These are phyloP conservation scores for Enteromius trimaculatus DNA, from an alignment of 2,797 vertebrate species.

Conservation along the genomic window DNA sequence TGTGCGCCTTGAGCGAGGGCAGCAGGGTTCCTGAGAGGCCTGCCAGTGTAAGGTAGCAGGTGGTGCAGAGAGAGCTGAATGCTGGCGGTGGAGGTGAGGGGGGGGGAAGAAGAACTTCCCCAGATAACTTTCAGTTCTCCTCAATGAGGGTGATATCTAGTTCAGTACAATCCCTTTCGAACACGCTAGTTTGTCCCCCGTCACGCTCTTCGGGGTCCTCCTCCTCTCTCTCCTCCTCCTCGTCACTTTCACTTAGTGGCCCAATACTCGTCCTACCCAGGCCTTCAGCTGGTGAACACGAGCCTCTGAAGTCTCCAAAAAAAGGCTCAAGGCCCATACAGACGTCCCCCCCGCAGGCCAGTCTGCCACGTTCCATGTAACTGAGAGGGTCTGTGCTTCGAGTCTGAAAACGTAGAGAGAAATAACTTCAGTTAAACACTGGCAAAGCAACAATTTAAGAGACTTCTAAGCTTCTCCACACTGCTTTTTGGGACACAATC, in stretches of 20 bases:
- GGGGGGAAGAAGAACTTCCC: slow-evolving; percentile 61
- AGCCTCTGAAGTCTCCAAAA: slow-evolving; percentile 78
- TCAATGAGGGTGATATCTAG: slow-evolving; percentile 92
- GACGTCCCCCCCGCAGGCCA: slow-evolving; percentile 74
- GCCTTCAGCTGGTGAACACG: slow-evolving; percentile 81
- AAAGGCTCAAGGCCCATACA: slow-evolving; percentile 78
- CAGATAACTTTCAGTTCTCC: slow-evolving; percentile 83
- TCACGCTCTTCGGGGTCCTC: slow-evolving; percentile 70
- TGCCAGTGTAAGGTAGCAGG: slow-evolving; percentile 71
- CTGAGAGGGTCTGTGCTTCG: slow-evolving; percentile 80
- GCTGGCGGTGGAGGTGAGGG: slow-evolving; percentile 59
- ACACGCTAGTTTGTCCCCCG: slow-evolving; percentile 82
- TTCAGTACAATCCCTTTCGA: slow-evolving; percentile 93
- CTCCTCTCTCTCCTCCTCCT: slow-evolving; percentile 77
- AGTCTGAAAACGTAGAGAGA: slow-evolving; percentile 64
- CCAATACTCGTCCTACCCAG: slow-evolving; percentile 81
- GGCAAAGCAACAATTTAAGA: neutral
- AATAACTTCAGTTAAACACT: neutral
- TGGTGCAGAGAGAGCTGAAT: slow-evolving; percentile 59
- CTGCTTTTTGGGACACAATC: neutral
- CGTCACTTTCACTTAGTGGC: slow-evolving; percentile 88
- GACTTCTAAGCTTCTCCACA: too few species aligned
- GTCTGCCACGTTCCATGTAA: slow-evolving; percentile 76
- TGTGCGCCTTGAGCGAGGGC: slow-evolving; percentile 72
- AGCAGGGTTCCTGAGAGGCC: slow-evolving; percentile 80